Percentiles rank a stretch among this genome's conserved stretches.
Conservation (phyloP, 2,797 vertebrate species). For the Dallia pectoralis region DNA sequence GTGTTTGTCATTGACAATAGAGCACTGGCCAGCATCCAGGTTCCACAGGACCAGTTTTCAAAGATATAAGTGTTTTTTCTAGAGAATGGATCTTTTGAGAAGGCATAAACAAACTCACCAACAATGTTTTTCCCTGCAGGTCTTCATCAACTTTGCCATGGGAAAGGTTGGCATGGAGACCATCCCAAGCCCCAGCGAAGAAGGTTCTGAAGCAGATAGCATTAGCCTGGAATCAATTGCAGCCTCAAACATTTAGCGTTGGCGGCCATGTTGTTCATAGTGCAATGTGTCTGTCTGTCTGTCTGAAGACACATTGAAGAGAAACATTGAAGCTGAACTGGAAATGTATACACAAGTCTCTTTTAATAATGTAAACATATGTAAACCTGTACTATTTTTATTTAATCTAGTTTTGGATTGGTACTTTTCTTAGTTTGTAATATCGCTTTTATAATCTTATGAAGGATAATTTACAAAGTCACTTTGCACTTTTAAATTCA, state of each 20-base stretch:
- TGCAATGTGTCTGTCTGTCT: background rate
- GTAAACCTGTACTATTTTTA: background rate
- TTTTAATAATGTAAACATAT: background rate
- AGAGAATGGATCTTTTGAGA: too few relatives aligned
- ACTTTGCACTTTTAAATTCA: background rate
- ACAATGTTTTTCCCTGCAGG: constrained; percentile 71
- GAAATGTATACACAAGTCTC: background rate
- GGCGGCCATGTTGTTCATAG: constrained; percentile 1
- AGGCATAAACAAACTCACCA: background rate
- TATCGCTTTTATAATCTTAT: background rate
- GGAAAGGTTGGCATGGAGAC: constrained; percentile 68
- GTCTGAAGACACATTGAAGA: constrained; percentile 15
- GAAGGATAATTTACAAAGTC: background rate
- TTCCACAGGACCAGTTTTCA: too few relatives aligned
- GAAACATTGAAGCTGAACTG: background rate
- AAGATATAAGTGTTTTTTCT: too few relatives aligned
- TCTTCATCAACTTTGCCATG: constrained; percentile 97
- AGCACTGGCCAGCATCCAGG: too few relatives aligned
- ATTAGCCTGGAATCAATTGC: constrained; percentile 42
- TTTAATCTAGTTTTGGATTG: background rate
- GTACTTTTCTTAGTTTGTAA: background rate
- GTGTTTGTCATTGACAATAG: too few relatives aligned
- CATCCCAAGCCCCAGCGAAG: constrained; percentile 34
- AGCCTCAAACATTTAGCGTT: constrained; percentile 37
- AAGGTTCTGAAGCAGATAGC: constrained; percentile 40